Evolutionary conservation across 2,888 invertebrate genomes (phyloP).

Genomic region (Entomobrya multifasciata): DNA sequence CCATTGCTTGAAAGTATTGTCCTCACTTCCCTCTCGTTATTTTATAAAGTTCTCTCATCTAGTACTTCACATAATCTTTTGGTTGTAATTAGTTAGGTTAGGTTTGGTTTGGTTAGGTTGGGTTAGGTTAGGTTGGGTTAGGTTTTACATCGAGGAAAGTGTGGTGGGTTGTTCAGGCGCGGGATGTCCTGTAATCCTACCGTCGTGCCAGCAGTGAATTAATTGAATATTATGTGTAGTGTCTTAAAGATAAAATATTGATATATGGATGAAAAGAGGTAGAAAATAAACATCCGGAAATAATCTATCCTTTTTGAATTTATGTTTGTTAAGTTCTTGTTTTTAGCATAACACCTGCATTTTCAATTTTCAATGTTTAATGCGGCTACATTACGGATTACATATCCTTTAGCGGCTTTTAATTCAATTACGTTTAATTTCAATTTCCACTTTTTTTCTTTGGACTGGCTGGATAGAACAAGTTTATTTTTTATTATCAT

Average conservation of each 20-base stretch:
- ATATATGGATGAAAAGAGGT: constrained; percentile 47
- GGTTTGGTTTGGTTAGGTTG: too few species aligned
- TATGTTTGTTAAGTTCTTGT: constrained; percentile 6
- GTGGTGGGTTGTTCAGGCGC: too few species aligned
- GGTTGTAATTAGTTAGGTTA: too few species aligned
- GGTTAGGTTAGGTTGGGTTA: too few species aligned
- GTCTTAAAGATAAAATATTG: too few species aligned
- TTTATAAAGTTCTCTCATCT: too few species aligned
- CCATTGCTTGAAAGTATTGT: neutral
- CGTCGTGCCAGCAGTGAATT: too few species aligned
- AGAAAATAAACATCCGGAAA: constrained; percentile 72
- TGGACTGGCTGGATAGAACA: too few species aligned
- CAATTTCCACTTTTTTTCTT: constrained; percentile 41
- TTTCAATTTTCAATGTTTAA: neutral
- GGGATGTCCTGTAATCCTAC: neutral
- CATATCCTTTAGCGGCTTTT: constrained; percentile 55
- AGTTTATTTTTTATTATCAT: constrained; percentile 9
- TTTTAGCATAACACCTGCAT: neutral
- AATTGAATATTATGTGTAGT: too few species aligned
- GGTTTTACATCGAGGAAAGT: too few species aligned
- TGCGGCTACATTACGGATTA: neutral
- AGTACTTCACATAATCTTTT: too few species aligned
- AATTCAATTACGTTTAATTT: constrained; percentile 64
- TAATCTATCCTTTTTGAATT: constrained; percentile 54
- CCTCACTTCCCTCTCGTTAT: too few species aligned